Evolutionary conservation across 1,140 invertebrate genomes (phyloP), one percentile per base, ranked within the genome.

Genomic region (Polyergus mexicanus): DNA sequence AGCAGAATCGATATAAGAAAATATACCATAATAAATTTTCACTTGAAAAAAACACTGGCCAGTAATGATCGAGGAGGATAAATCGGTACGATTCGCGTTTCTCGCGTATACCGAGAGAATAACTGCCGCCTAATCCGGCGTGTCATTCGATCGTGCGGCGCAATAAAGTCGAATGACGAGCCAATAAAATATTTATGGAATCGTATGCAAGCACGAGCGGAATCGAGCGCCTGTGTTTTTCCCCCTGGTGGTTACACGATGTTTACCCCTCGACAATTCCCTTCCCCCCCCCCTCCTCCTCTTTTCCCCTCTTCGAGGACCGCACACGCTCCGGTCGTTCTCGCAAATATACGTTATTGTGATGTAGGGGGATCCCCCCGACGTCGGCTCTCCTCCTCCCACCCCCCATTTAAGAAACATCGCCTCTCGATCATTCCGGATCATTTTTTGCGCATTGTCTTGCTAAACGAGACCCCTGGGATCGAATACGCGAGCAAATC

Each of bases 131-230:
- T 90, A 90, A 90, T 88, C 60, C 84, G 75, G 85, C 90, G 81
- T 89, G 83, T 92, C 90, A 92, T 93, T 92, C 91, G 92, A 92
- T 92, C 92, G 89, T 81, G 78, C 51, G 88, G 69, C 84, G 92
- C 86, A 94, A 94, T 94, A 92, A 94, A 94, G 90, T 93, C 91
- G 91, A 92, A 93, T 92, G 92, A 94, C 92, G 93, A 92, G 93
- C 93, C 93, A 94, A 94, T 94, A 94, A 95, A 94, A 95, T 94
- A 95, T 95, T 95, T 95, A 94, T 94, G 89, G 92, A 92, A 92
- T 92, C 92, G 91, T 92, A 91, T 92, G 90, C 85, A 72, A 85
- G 77, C 84, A 72, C 44, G 75, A 54, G 76, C 77, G 68, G 51
- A 86, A 85, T 72, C 83, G 85, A 63, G 87, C 66, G 66, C 71